These are phyloP conservation scores for Belonocnema kinseyi DNA, from an alignment of 1,140 invertebrate species.

Conservation along the genomic window DNA sequence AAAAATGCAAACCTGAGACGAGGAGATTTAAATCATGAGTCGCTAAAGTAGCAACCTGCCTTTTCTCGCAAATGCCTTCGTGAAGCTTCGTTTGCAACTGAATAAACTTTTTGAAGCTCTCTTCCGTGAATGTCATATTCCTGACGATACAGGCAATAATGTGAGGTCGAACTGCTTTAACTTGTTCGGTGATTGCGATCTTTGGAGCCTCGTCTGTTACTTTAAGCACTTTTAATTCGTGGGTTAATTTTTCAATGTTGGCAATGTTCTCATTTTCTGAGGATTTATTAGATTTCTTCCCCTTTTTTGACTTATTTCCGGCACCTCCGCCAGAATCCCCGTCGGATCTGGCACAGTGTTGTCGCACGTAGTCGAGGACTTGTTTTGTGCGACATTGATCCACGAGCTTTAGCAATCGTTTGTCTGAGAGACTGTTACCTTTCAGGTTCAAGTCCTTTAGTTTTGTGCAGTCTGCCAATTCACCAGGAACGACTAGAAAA, in stretches of 20 bases:
- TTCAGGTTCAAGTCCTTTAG: conserved; percentile 79
- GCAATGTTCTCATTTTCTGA: conserved; percentile 58
- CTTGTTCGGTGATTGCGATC: conserved; percentile 77
- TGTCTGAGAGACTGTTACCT: conserved; percentile 84
- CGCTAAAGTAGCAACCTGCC: conserved; percentile 86
- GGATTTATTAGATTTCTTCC: conserved; percentile 73
- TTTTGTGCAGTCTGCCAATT: conserved; percentile 64
- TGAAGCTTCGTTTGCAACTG: conserved; percentile 88
- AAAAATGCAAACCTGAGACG: conserved; percentile 67
- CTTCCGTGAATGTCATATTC: conserved; percentile 80
- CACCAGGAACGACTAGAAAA: conserved; percentile 59
- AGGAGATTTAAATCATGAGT: conserved; percentile 87
- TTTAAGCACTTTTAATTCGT: conserved; percentile 75
- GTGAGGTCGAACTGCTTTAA: conserved; percentile 80
- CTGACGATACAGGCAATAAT: conserved; percentile 85
- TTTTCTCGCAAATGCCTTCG: conserved; percentile 85
- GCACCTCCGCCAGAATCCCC: conserved; percentile 49
- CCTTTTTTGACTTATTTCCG: conserved; percentile 71
- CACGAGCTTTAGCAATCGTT: conserved; percentile 83
- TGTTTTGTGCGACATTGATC: conserved; percentile 83
- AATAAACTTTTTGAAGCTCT: conserved; percentile 86
- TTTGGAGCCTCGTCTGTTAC: conserved; percentile 75
- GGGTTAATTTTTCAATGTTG: conserved; percentile 60
- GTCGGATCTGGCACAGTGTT: conserved; percentile 77
- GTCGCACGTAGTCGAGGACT: conserved; percentile 81